Percentiles rank a stretch among this genome's conserved stretches.
Evolutionary conservation across 2,888 invertebrate species (phyloP).

Genomic region (Crepidodera aurea): DNA sequence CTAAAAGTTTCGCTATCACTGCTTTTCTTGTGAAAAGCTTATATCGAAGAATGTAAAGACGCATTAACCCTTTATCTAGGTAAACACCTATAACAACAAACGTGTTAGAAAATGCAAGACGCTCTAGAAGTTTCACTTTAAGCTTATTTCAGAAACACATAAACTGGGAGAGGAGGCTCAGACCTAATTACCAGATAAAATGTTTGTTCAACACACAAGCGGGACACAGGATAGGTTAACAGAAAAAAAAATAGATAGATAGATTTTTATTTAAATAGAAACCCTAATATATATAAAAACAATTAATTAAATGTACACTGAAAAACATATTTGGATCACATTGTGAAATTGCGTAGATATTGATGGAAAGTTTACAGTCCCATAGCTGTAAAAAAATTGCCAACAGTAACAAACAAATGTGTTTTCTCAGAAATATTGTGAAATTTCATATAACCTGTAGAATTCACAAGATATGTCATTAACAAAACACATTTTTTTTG

Average conservation of each 20-base stretch:
- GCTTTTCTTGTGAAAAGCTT: constrained; percentile 7
- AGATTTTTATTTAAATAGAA: too few relatives aligned
- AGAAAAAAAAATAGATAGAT: background rate
- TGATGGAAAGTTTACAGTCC: too few relatives aligned
- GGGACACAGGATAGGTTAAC: background rate
- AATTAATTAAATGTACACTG: too few relatives aligned
- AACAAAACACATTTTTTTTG: too few relatives aligned
- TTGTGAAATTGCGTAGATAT: too few relatives aligned
- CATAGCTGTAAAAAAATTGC: too few relatives aligned
- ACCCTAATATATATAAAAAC: too few relatives aligned
- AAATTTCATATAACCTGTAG: too few relatives aligned
- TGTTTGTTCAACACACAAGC: constrained; percentile 27
- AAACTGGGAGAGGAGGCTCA: constrained; percentile 49
- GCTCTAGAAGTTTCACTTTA: constrained; percentile 45
- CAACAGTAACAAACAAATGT: too few relatives aligned
- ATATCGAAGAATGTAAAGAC: constrained; percentile 7
- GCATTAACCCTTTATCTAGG: constrained; percentile 36
- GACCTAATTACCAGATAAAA: constrained; percentile 55
- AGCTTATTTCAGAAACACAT: constrained; percentile 55
- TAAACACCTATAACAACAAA: constrained; percentile 19
- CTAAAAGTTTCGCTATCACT: constrained; percentile 15
- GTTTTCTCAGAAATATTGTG: too few relatives aligned
- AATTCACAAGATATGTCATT: too few relatives aligned
- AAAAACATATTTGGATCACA: too few relatives aligned
- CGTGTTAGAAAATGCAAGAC: constrained; percentile 21